Base-by-base conservation (phyloP, 2,113 vertebrate species). In the Bos indicus region DNA sequence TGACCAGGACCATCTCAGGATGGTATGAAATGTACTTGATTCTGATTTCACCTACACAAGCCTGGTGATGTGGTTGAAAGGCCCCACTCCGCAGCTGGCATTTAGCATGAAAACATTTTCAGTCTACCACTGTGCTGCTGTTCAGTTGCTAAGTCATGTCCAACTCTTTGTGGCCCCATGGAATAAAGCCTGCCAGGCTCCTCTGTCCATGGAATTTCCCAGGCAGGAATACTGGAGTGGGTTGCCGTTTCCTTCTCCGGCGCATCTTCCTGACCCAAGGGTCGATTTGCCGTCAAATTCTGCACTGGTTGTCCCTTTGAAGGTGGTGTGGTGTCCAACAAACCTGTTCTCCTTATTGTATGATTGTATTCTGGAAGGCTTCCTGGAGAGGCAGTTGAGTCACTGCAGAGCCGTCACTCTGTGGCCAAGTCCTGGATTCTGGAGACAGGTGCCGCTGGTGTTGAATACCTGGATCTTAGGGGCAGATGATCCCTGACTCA, bases 341-440 rank as follows among this genome's bases (percentile, higher is more conserved):
- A 33, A 19, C 51, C 64, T 36, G 0, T 23, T 25, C 8, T 91
- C 59, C 25, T 5, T 54, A 0, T 8, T 13, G 26, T 14, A 0
- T 12, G 7, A n/a, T 14, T 0, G 0, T 4, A 3, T 26, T 52
- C 48, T 48, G 40, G 5, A 12, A 12, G 3, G 16, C 82, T 78
- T 57, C n/a, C 52, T 25, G 12, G 52, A 40, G 30, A 59, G 19
- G 14, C 12, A 30, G 17, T 12, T 8, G 6, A 43, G 16, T 43
- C 26, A 0, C 10, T 5, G 8, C 9, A 3, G 15, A 4, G 33
- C 0, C 9, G 0, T 26, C 3, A 1, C 23, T 25, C 15, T 14
- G 25, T 7, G 33, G 10, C 46, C 0, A 0, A 56, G 28, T 14
- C 7, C 26, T 13, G 19, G 62, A 12, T 33, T 51, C 78, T 52